Base-by-base conservation (phyloP, 2,797 vertebrate genomes). In the Enteromius anoplus region DNA sequence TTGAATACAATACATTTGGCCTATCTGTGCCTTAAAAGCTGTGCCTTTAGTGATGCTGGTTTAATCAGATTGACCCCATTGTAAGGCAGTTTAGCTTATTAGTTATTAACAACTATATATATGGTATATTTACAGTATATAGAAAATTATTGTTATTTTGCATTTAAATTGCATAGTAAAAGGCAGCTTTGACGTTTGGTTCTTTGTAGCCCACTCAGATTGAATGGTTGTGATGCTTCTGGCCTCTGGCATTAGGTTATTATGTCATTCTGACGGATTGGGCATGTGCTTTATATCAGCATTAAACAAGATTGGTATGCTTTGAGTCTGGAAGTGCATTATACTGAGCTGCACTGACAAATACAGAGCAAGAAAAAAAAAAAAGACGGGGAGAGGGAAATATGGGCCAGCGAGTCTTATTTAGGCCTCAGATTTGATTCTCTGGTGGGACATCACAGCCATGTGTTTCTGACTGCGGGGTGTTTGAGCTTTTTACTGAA, bases 401-500 rank as follows among this genome's bases (percentile, higher is more conserved):
- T 29, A 58, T 80, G 65, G 65, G 70, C 49, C 53, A 78, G 66
- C 49, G 76, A 83, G 34, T 86, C 47, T 85, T 79, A 81, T 81
- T 68, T 87, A 70, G 60, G 66, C 65, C 78, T 84, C 19, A 70
- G 79, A 82, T 60, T 84, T 75, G 5, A 65, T 64, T 51, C 51
- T 71, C 78, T 42, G 64, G 64, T 78, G 58, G 71, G 49, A 84
- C 72, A 79, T 69, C 75, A 80, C 58, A 82, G 75, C 78, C 69
- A 77, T 75, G 83, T 66, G 72, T 45, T 77, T 80, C 29, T 80
- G 81, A 80, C 77, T 85, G 60, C 71, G 0, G 84, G 84, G 78
- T 78, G 55, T 72, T 82, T 87, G 70, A 62, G 78, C 68, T 85
- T 79, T 81, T 80, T 81, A 66, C 64, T 58, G 17, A 72, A 62